Conservation (phyloP, 2,113 vertebrate genomes). For the Lepisosteus oculatus region DNA sequence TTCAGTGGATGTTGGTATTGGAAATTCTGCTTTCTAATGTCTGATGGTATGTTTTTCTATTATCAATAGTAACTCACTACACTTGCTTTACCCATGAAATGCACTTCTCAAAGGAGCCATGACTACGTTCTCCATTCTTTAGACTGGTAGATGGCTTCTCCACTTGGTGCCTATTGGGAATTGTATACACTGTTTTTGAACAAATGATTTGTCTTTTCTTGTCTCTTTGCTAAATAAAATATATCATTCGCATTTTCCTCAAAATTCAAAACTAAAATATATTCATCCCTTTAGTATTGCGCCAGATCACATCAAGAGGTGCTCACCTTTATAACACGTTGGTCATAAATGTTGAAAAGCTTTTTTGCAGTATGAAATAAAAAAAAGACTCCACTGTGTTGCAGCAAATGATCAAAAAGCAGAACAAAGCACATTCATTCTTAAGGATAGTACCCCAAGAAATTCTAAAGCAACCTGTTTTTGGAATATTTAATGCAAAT, state of each 20-base stretch:
- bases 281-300: slow-evolving; percentile 7
- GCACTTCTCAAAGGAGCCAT: too few species aligned
- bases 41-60: slow-evolving; percentile 4
- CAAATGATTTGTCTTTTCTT: too few species aligned
- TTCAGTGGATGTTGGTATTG: slow-evolving; percentile 6
- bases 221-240: too few species aligned
- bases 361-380: too few species aligned
- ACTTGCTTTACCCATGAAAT: slow-evolving; percentile 6
- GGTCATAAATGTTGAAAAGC: too few species aligned
- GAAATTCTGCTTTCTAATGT: not conserved
- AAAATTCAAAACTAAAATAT: slow-evolving; percentile 10
- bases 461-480: slow-evolving; percentile 30
- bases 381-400: too few species aligned
- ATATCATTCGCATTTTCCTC: slow-evolving; percentile 14
- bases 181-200: too few species aligned
- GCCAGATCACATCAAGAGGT: too few species aligned
- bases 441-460: slow-evolving; percentile 1
- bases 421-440: not conserved
- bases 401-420: slow-evolving; percentile 2
- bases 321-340: too few species aligned
- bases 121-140: too few species aligned
- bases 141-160: too few species aligned
- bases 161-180: too few species aligned
- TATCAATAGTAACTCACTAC: not conserved
- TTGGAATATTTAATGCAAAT: slow-evolving; percentile 43